A percentile compares a stretch with the other conserved stretches of the same genome.
Conservation (phyloP, 2,797 vertebrate genomes). For the Selene dorsalis region DNA sequence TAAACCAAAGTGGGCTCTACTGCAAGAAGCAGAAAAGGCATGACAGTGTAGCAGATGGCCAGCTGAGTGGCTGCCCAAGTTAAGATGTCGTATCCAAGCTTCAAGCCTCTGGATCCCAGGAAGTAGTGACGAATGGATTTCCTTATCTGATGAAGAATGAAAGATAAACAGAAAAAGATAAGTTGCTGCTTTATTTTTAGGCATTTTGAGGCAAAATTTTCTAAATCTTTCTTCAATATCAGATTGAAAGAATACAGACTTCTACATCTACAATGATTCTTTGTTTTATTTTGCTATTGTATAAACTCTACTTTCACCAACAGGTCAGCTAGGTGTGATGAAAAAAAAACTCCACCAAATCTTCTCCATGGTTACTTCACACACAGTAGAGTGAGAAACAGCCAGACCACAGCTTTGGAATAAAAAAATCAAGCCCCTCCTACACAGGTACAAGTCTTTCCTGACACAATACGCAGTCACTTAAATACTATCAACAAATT, state of each 20-base stretch:
- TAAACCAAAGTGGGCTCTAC: conserved; percentile 87
- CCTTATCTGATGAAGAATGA: conserved; percentile 84
- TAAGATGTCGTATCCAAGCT: conserved; percentile 86
- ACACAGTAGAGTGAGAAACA: no score
- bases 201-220: no score
- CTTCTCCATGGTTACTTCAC: no score
- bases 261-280: neutral
- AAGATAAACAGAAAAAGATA: neutral
- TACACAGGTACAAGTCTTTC: neutral
- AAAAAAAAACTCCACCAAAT: no score
- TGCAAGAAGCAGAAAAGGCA: conserved; percentile 93
- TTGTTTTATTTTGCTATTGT: neutral
- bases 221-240: conserved; percentile 1
- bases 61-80: conserved; percentile 93
- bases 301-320: neutral
- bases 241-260: neutral
- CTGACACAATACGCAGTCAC: neutral
- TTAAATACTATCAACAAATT: no score
- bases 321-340: no score
- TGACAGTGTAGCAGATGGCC: conserved; percentile 91
- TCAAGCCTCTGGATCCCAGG: conserved; percentile 82
- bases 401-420: neutral
- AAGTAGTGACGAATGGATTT: conserved; percentile 88
- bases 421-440: neutral
- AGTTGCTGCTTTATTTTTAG: neutral